phyloP scores from a whole-genome alignment of 2,888 invertebrate species.

The Parascotia fuliginaria region DNA sequence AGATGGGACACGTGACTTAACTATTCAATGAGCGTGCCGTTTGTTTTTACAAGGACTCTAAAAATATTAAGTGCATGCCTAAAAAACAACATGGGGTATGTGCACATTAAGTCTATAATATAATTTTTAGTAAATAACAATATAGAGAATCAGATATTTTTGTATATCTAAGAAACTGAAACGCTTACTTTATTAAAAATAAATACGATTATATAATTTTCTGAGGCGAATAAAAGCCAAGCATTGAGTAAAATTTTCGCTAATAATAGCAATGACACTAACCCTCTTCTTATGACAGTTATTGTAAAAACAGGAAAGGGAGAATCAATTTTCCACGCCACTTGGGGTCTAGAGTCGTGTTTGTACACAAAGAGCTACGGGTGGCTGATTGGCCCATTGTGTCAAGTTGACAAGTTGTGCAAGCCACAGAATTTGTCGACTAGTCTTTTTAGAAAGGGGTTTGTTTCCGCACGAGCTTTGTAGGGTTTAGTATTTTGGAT shows the following conservation, averaged over 20 bases:
- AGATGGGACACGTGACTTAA: conserved; percentile 43
- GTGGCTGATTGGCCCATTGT: conserved; percentile 79
- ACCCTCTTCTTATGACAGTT: conserved; percentile 7
- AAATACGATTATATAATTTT: no score
- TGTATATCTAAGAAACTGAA: no score
- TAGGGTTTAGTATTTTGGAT: conserved; percentile 7
- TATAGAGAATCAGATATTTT: no score
- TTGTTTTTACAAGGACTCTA: not conserved
- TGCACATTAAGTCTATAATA: no score
- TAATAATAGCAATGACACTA: not conserved
- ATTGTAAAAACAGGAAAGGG: conserved; percentile 29
- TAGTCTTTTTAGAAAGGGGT: conserved; percentile 16
- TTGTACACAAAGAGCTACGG: conserved; percentile 69
- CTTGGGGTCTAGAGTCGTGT: conserved; percentile 58
- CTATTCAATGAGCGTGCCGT: conserved; percentile 24
- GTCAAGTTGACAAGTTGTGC: conserved; percentile 30
- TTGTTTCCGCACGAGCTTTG: not conserved
- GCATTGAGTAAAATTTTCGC: not conserved
- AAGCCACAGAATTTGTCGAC: conserved; percentile 25
- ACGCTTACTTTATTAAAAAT: no score
- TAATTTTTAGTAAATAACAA: no score
- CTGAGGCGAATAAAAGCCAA: not conserved
- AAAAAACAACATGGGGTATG: not conserved
- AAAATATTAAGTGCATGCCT: not conserved
- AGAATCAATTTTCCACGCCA: conserved; percentile 51